Evolutionary conservation across 1,140 invertebrate genomes (phyloP), one percentile per base, ranked within the genome.

Genomic region (Procambarus virginalis): DNA sequence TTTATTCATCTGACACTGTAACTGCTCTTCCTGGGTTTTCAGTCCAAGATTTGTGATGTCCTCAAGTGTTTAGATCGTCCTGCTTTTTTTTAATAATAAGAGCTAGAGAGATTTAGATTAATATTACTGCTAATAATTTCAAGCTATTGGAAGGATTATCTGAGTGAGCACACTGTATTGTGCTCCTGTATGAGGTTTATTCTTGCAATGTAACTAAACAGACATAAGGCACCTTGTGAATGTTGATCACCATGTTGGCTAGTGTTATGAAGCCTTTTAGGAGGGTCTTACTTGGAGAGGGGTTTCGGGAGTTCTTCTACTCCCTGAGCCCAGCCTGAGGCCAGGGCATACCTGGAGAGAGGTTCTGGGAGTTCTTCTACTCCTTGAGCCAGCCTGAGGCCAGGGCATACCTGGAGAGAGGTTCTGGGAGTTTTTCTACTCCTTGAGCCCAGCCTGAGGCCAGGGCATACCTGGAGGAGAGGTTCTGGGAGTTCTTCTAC

Each of bases 241-340:
- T 73, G 68, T 73, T 34, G 8, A 34, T 10, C 34, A n/a, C 60
- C 60, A 64, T 64, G 20, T 17, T 22, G 34, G 22, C 34, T 46
- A 77, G 75, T 77, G 75, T 78, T 49, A 49, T 78, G 46, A 78
- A 55, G 68, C 68, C 68, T 73, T 73, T 73, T 34, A 73, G 68
- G n/a, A n/a, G 64, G 34, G 34, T 34, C 34, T 14, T 9, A 58
- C 55, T 34, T 34, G 34, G 34, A 34, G 34, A 34, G 34, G 1
- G 34, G 34, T 34, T 34, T 34, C 34, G 34, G 34, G 34, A 34
- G 34, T 34, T 34, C 34, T 34, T 34, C 34, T 34, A 0, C 34
- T 34, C 34, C 34, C 1, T 1, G 34, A 34, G 34, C 34, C 34
- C 34, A 34, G 34, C 34, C 34, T 34, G 34, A 34, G 34, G 34